Conservation (phyloP, 2,113 vertebrate species). For the Caranx ignobilis region DNA sequence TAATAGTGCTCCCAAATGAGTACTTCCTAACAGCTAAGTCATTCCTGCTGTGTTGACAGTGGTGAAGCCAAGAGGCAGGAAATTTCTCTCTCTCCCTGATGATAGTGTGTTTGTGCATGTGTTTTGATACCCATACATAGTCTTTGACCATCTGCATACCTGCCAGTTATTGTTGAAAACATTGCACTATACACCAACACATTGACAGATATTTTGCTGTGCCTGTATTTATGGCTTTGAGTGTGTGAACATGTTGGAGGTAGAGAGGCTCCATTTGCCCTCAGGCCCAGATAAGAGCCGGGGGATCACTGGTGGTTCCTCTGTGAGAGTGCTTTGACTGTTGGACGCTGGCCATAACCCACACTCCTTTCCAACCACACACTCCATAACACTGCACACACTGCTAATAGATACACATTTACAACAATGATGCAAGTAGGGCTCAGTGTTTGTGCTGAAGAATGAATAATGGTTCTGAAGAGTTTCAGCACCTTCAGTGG, state of each 20-base stretch:
- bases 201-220: not conserved
- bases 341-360: not conserved
- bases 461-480: not conserved
- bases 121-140: slow-evolving; percentile 2
- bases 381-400: not conserved
- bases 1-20: slow-evolving; percentile 61
- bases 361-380: not conserved
- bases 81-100: slow-evolving; percentile 23
- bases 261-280: not conserved
- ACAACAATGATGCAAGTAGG: not conserved
- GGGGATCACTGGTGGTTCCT: not conserved
- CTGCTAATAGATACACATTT: not conserved
- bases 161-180: not conserved
- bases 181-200: not conserved
- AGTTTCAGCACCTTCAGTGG: not conserved
- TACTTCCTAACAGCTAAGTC: slow-evolving; percentile 55
- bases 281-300: not conserved
- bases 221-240: not conserved
- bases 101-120: slow-evolving; percentile 6
- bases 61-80: slow-evolving; percentile 49
- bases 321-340: not conserved
- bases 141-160: not conserved
- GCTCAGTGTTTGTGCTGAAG: not conserved
- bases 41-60: slow-evolving; percentile 54
- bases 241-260: not conserved